Evolutionary conservation across 2,888 invertebrate species (phyloP).

Genomic region (Odontothrips loti): DNA sequence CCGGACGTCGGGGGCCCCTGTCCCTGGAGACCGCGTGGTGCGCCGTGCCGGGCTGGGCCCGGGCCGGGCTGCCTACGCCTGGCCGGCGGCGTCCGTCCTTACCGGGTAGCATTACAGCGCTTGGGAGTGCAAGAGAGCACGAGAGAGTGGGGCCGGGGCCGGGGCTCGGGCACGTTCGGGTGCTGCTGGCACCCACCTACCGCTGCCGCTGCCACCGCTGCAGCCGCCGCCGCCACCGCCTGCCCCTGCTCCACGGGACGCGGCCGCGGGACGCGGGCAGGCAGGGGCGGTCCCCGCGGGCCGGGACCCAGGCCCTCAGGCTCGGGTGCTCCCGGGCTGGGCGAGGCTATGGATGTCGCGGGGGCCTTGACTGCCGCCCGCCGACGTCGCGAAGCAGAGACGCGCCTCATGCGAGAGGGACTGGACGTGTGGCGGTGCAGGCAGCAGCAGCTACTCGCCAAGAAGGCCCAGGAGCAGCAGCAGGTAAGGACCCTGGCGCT

Average conservation of each 20-base stretch:
- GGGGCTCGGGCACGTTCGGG: no score
- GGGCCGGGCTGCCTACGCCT: no score
- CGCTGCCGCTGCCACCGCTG: neutral
- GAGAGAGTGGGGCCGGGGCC: no score
- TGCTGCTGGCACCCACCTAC: neutral
- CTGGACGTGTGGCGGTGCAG: slow-evolving; percentile 15
- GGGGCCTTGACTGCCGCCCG: slow-evolving; percentile 17
- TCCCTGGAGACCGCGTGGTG: no score
- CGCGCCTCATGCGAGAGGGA: slow-evolving; percentile 14
- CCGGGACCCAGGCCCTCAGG: neutral
- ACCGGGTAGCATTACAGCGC: no score
- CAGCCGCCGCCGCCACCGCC: neutral
- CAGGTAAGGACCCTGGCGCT: slow-evolving; percentile 5
- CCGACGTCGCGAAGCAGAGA: slow-evolving; percentile 18
- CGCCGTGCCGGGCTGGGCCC: no score
- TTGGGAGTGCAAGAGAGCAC: no score
- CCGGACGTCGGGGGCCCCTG: neutral
- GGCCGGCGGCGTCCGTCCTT: no score
- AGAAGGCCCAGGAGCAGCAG: slow-evolving; percentile 18
- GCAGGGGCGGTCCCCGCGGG: neutral
- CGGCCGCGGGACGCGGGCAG: neutral
- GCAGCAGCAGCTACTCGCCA: slow-evolving; percentile 15
- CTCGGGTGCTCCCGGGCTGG: neutral
- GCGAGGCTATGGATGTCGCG: slow-evolving; percentile 7
- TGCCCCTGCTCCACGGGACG: neutral